Evolutionary conservation across 1,140 invertebrate genomes (phyloP).

Genomic region (Lepidostoma basale): DNA sequence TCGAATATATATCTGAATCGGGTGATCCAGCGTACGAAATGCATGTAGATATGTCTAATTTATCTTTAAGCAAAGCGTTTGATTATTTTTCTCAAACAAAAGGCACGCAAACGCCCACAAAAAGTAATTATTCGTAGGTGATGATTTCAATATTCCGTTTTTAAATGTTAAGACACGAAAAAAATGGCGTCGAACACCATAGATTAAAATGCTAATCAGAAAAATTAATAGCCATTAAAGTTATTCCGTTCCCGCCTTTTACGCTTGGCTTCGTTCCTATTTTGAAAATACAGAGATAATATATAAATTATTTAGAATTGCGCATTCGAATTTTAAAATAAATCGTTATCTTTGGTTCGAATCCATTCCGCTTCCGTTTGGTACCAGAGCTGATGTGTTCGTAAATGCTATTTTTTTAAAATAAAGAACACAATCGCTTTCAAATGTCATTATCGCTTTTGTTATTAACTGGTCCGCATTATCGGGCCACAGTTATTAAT

Average conservation of each 20-base stretch:
- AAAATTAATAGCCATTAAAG: conserved; percentile 46
- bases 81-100: not conserved
- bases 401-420: not conserved
- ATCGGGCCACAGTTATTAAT: conserved; percentile 5
- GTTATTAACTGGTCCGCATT: not conserved
- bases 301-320: conserved; percentile 31
- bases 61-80: not conserved
- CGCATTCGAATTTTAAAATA: conserved; percentile 38
- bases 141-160: conserved; percentile 24
- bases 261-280: conserved; percentile 37
- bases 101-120: conserved; percentile 11
- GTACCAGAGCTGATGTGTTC: conserved; percentile 17
- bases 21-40: too few relatives aligned
- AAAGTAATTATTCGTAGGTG: conserved; percentile 14
- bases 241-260: conserved; percentile 41
- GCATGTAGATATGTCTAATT: not conserved
- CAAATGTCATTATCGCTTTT: conserved; percentile 6
- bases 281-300: conserved; percentile 37
- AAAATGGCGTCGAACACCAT: conserved; percentile 28
- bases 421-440: not conserved
- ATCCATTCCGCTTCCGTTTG: conserved; percentile 40
- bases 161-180: not conserved
- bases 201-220: conserved; percentile 45
- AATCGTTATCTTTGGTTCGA: conserved; percentile 42
- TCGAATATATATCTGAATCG: too few relatives aligned